phyloP scores from a whole-genome alignment of 1,140 invertebrate genomes.

The Drosophila sechellia region DNA sequence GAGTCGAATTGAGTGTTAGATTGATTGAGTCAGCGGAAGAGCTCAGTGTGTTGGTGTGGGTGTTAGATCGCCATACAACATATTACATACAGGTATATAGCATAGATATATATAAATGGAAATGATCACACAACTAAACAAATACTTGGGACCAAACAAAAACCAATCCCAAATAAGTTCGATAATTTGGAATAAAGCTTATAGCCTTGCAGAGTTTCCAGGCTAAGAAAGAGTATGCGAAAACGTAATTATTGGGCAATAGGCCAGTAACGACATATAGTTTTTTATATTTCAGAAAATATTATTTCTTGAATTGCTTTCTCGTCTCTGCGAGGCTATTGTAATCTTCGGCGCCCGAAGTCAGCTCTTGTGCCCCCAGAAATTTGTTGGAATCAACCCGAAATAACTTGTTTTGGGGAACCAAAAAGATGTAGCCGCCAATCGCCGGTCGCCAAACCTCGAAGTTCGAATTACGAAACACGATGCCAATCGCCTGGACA shows the following conservation, averaged over 20 bases:
- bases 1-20: background rate
- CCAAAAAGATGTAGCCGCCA: slow-evolving; percentile 9
- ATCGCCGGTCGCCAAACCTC: slow-evolving; percentile 5
- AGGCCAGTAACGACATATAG: too few relatives aligned
- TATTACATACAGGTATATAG: slow-evolving; percentile 5
- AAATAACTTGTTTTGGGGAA: slow-evolving; percentile 9
- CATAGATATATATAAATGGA: slow-evolving; percentile 5
- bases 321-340: background rate
- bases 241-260: too few relatives aligned
- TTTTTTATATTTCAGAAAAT: too few relatives aligned
- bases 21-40: slow-evolving; percentile 37
- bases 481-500: slow-evolving; percentile 28
- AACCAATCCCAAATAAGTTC: slow-evolving; percentile 2
- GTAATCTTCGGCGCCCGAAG: slow-evolving; percentile 12
- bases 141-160: slow-evolving; percentile 10
- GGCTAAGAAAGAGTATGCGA: background rate
- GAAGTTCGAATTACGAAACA: slow-evolving; percentile 1
- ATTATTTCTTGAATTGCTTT: too few relatives aligned
- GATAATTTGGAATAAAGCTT: background rate
- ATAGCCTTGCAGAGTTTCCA: slow-evolving; percentile 4
- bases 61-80: slow-evolving; percentile 28
- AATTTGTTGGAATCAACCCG: background rate
- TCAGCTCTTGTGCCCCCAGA: background rate
- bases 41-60: slow-evolving; percentile 19
- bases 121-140: slow-evolving; percentile 3